Base-by-base conservation (phyloP, 2,113 vertebrate genomes). In the Oophaga pumilio region DNA sequence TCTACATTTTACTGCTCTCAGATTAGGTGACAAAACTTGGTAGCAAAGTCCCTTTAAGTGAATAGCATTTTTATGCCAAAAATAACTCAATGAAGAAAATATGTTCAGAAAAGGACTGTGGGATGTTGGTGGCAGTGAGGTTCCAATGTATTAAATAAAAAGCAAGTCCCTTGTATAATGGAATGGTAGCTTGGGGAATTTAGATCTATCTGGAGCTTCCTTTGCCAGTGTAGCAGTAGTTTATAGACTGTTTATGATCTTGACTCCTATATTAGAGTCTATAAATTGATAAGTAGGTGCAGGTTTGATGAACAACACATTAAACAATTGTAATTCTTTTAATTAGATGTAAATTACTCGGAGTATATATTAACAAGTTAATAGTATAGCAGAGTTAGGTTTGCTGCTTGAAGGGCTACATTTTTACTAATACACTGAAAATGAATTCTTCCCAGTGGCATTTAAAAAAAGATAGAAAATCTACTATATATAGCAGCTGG, bases 391-490 rank as follows among this genome's bases (percentile, higher is more conserved):
- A 26, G n/a, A 68, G 24, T 68, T 7, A 53, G 8, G 52, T 53
- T 26, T 68, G n/a, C n/a, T 26, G n/a, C 13, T 12, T 26, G 22
- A 24, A 26, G n/a, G 64, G 9, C 1, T 24, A 0, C 64, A 12
- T 68, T 26, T 11, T 68, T 24, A 2, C 24, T n/a, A 24, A 13
- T 68, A 68, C 22, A 2, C n/a, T 24, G n/a, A 26, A 2, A n/a
- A 68, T 24, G 3, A 13, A 1, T 8, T 64, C 22, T n/a, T 64
- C n/a, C 59, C 33, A 78, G 33, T 66, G 62, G 62, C 60, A 68
- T 20, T 80, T 80, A 26, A 57, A 80, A 18, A 24, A 53, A 81
- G 12, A 60, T 14, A 87, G 77, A 71, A n/a, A 50, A 49, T 24
- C 13, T 73, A 76, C 49, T 73, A 20, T 9, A 43, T 57, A 68